A percentile compares a stretch with the other conserved stretches of the same genome.
Conservation (phyloP, 2,113 vertebrate species). For the Lichenostomus cassidix region DNA sequence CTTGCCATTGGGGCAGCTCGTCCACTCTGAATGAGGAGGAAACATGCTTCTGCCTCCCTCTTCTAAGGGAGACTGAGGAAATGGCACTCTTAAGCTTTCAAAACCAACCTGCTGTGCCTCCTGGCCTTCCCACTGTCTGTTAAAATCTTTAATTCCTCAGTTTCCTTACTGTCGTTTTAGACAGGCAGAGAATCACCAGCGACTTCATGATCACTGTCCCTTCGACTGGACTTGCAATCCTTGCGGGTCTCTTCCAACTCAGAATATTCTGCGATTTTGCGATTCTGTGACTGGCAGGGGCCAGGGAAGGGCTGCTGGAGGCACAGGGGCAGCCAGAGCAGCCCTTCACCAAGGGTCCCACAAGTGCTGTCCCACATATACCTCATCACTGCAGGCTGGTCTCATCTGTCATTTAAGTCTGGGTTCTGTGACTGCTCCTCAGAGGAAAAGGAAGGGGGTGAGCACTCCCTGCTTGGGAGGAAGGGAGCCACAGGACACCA, state of each 20-base stretch:
- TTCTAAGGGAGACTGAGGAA: background rate
- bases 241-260: background rate
- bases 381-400: background rate
- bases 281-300: background rate
- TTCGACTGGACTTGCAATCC: background rate
- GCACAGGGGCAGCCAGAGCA: background rate
- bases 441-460: background rate
- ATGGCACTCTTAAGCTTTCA: background rate
- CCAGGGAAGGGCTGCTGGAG: background rate
- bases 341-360: background rate
- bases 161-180: background rate
- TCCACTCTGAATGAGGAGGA: background rate
- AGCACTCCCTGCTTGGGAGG: background rate
- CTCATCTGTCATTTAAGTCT: background rate
- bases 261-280: background rate
- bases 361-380: accelerated
- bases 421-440: background rate
- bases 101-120: background rate
- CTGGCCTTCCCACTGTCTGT: background rate
- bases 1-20: background rate
- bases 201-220: accelerated
- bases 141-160: background rate
- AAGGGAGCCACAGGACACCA: background rate
- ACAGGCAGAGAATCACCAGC: background rate
- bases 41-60: background rate